Percentiles rank a stretch among this genome's conserved stretches.
phyloP scores from a whole-genome alignment of 1,140 invertebrate genomes.

The Caenorhabditis briggsae region DNA sequence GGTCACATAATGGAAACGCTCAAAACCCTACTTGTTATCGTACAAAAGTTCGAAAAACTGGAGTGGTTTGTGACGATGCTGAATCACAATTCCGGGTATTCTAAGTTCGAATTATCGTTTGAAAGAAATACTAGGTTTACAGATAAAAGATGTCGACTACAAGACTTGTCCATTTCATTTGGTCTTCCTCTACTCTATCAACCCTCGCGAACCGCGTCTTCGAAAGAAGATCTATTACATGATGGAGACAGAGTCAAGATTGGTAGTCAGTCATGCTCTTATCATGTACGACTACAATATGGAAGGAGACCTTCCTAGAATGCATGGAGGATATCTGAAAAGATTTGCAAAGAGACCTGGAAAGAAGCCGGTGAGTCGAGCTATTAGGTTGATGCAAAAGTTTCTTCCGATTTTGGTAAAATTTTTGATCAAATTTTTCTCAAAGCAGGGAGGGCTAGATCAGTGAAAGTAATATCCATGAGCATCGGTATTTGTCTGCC shows the following conservation, averaged over 20 bases:
- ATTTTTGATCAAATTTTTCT: too few relatives aligned
- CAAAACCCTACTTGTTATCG: slow-evolving; percentile 60
- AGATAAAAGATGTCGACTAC: slow-evolving; percentile 56
- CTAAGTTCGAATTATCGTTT: background rate
- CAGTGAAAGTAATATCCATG: too few relatives aligned
- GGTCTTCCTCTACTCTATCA: slow-evolving; percentile 56
- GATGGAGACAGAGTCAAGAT: slow-evolving; percentile 56
- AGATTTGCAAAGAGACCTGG: slow-evolving; percentile 26
- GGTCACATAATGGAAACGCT: slow-evolving; percentile 57
- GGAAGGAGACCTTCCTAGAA: slow-evolving; percentile 53
- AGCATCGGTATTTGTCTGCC: too few relatives aligned
- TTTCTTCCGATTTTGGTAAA: too few relatives aligned
- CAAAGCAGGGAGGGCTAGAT: too few relatives aligned
- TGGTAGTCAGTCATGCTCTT: slow-evolving; percentile 60
- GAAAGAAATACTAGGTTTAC: background rate
- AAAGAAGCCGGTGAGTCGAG: background rate
- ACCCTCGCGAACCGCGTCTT: slow-evolving; percentile 56
- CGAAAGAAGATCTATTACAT: slow-evolving; percentile 63
- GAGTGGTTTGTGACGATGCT: slow-evolving; percentile 56
- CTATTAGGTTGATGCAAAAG: too few relatives aligned
- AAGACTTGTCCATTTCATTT: slow-evolving; percentile 59
- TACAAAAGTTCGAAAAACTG: slow-evolving; percentile 62
- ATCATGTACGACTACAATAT: slow-evolving; percentile 62
- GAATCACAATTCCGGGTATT: slow-evolving; percentile 29
- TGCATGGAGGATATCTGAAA: slow-evolving; percentile 58